A percentile compares a stretch with the other conserved stretches of the same genome.
Evolutionary conservation across 2,888 invertebrate species (phyloP).

Genomic region (Entomobrya multifasciata): DNA sequence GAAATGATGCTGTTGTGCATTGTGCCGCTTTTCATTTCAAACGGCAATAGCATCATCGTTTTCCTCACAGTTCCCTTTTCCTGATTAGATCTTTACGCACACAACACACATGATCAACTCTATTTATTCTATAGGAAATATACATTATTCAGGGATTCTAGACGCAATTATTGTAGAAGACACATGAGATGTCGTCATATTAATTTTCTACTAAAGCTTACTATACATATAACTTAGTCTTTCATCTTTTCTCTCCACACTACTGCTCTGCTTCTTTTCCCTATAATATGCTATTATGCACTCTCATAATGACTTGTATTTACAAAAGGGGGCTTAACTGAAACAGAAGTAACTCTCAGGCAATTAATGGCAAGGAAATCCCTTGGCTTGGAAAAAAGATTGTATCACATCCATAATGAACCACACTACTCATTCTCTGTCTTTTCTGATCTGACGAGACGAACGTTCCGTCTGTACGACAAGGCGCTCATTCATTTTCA

Average conservation of each 20-base stretch:
- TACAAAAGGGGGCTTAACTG: slow-evolving; percentile 65
- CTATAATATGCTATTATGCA: slow-evolving; percentile 27
- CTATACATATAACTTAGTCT: neutral
- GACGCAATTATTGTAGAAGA: slow-evolving; percentile 26
- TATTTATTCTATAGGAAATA: neutral
- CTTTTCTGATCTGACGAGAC: slow-evolving; percentile 56
- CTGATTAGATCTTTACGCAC: slow-evolving; percentile 67
- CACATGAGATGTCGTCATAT: slow-evolving; percentile 33
- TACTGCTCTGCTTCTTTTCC: neutral
- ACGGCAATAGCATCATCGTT: slow-evolving; percentile 18
- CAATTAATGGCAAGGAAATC: slow-evolving; percentile 79
- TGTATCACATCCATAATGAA: slow-evolving; percentile 70
- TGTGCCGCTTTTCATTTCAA: slow-evolving; percentile 57
- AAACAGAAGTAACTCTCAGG: slow-evolving; percentile 70
- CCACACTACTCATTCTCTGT: slow-evolving; percentile 67
- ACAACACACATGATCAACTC: slow-evolving; percentile 32
- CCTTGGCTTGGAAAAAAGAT: slow-evolving; percentile 69
- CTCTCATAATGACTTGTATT: slow-evolving; percentile 58
- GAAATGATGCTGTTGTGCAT: slow-evolving; percentile 31
- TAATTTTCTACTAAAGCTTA: neutral
- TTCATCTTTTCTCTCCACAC: neutral
- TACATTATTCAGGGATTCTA: slow-evolving; percentile 31
- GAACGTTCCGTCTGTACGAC: slow-evolving; percentile 35
- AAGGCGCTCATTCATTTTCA: slow-evolving; percentile 67
- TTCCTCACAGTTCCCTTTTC: too few relatives aligned